Evolutionary conservation across 2,113 vertebrate genomes (phyloP), one percentile per base, ranked within the genome.

Genomic region (Aegotheles bennettii): DNA sequence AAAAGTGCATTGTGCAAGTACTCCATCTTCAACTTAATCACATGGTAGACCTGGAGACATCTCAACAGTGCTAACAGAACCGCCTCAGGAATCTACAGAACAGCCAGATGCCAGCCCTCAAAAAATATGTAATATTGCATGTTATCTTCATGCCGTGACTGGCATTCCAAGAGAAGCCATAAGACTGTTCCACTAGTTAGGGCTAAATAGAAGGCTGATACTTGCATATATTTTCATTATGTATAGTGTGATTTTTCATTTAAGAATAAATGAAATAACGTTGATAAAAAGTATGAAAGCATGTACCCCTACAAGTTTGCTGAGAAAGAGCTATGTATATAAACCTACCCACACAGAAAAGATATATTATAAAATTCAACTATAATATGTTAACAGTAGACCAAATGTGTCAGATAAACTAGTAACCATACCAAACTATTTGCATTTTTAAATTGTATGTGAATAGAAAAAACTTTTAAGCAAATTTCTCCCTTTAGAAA

Each of bases 101-200:
- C 71, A 83, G 78, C 92, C 94, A 97, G 96, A 93, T 97, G 94
- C 93, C 91, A 95, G 65, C 73, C 48, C 76, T 81, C 79, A 51
- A 60, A 87, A 94, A 95, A 63, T 7, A 42, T 13, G 76, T 57
- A 57, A 61, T 68, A 43, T 14, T 53, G 64, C 47, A 89, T 53
- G 83, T 15, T 70, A 50, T 84, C 60, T 87, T 43, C 73, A 87
- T 53, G 38, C 63, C 7, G 0, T 36, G 68, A 42, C 12, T 50
- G 50, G 28, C 50, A 35, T 59, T 51, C 70, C 51, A 33, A 61
- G 33, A 80, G 42, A 26, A 57, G 25, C n/a, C n/a, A 2, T 26
- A 21, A 51, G 29, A 3, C 31, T 33, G 31, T 29, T 14, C 16
- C 16, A 20, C 3, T 16, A 31, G 29, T n/a, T 54, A 56, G 40